Evolutionary conservation across 2,113 vertebrate genomes (phyloP).

Genomic region (Oreochromis tanganicae): DNA sequence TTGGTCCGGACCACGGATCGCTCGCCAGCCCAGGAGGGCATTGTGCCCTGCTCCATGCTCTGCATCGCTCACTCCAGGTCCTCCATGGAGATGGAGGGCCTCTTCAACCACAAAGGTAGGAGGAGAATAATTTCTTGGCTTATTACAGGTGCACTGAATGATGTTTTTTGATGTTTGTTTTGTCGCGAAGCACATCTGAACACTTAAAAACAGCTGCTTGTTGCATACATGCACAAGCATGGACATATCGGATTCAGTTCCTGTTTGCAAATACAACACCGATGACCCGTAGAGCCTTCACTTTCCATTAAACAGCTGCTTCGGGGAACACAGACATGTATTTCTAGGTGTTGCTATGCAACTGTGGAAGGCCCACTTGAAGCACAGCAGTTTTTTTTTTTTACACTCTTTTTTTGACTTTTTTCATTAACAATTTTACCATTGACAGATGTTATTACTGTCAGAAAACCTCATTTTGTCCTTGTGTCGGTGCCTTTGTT

Average conservation of each 20-base stretch:
- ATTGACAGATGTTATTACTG: background rate
- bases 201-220: background rate
- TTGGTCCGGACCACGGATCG: constrained; percentile 90
- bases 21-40: constrained; percentile 86
- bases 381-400: constrained; percentile 8
- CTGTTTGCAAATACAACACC: constrained; percentile 33
- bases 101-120: constrained; percentile 98
- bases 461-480: background rate
- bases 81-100: constrained; percentile 96
- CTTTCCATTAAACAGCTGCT: constrained; percentile 29
- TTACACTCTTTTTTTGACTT: constrained; percentile 2
- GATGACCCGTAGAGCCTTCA: background rate
- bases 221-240: background rate
- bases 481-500: background rate
- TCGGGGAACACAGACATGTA: background rate
- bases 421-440: background rate
- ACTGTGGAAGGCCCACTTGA: constrained; percentile 1
- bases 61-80: constrained; percentile 93
- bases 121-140: background rate
- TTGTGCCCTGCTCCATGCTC: constrained; percentile 88
- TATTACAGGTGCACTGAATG: background rate
- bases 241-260: background rate
- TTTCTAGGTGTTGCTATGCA: constrained; percentile 46
- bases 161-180: background rate
- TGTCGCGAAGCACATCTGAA: background rate